Evolutionary conservation across 2,888 invertebrate species (phyloP).

Genomic region (Meiosimyza platycephala): DNA sequence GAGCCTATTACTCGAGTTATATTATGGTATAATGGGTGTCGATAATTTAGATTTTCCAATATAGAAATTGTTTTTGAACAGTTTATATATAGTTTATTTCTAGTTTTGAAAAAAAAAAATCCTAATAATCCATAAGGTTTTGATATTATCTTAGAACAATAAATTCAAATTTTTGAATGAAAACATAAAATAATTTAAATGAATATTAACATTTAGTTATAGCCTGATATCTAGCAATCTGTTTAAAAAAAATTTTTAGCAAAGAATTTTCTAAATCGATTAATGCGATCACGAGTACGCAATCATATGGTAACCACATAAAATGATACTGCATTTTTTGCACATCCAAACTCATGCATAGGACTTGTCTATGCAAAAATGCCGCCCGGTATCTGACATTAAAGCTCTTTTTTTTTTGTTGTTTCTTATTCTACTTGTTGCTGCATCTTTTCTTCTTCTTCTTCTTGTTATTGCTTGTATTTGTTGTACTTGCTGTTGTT

Average conservation of each 20-base stretch:
- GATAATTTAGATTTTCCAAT: too few species aligned
- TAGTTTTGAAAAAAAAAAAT: too few species aligned
- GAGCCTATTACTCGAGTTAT: too few species aligned
- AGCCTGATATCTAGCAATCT: too few species aligned
- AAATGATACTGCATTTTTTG: not conserved
- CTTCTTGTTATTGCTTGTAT: not conserved
- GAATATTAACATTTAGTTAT: not conserved
- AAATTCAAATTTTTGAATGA: not conserved
- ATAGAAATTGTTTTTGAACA: too few species aligned
- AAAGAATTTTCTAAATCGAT: not conserved
- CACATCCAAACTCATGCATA: constrained; percentile 5
- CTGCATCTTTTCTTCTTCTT: too few species aligned
- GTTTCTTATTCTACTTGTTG: not conserved
- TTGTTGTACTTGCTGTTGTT: not conserved
- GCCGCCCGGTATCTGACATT: constrained; percentile 12
- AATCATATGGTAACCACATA: not conserved
- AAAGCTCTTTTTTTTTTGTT: not conserved
- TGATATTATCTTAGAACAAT: too few species aligned
- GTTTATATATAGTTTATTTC: too few species aligned
- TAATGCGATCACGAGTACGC: not conserved
- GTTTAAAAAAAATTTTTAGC: too few species aligned
- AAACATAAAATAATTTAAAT: not conserved
- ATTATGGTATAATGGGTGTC: too few species aligned
- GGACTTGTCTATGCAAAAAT: not conserved
- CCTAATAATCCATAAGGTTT: too few species aligned